Evolutionary conservation across 2,113 vertebrate species (phyloP).

Genomic region (Heterochromis multidens): DNA sequence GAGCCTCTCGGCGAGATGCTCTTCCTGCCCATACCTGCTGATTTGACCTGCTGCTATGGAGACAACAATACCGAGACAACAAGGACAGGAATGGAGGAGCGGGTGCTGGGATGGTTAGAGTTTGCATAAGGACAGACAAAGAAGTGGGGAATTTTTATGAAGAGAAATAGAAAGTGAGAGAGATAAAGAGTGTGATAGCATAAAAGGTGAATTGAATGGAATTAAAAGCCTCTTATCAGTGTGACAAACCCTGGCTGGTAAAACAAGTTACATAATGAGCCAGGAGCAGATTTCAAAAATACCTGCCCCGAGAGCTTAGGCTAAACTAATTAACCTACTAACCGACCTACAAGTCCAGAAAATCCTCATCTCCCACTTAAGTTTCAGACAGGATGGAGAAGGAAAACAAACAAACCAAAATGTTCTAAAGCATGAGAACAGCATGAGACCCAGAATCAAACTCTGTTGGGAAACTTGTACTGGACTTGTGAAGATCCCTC

Average conservation of each 20-base stretch:
- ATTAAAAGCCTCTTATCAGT: slow-evolving; percentile 46
- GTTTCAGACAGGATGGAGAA: background rate
- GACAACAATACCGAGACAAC: slow-evolving; percentile 32
- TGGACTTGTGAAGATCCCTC: too few species aligned
- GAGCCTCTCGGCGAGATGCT: background rate
- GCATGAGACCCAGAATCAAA: background rate
- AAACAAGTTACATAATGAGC: slow-evolving; percentile 26
- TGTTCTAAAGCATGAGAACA: accelerated
- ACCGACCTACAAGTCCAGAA: background rate
- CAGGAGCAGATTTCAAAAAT: background rate
- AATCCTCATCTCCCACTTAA: background rate
- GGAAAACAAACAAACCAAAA: background rate
- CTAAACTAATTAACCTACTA: background rate
- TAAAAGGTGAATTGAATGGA: slow-evolving; percentile 6
- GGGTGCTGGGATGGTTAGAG: background rate
- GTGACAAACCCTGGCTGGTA: background rate
- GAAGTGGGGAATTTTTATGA: background rate
- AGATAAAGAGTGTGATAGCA: background rate
- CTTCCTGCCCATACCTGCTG: slow-evolving; percentile 15
- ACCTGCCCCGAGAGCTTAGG: background rate
- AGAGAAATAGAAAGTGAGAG: slow-evolving; percentile 13
- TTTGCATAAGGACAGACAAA: background rate
- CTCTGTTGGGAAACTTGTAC: too few species aligned
- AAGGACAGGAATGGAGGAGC: background rate
- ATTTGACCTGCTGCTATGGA: slow-evolving; percentile 45